These are phyloP conservation scores for Syngnathus acus DNA, from an alignment of 2,797 vertebrate genomes.

Conservation along the genomic window DNA sequence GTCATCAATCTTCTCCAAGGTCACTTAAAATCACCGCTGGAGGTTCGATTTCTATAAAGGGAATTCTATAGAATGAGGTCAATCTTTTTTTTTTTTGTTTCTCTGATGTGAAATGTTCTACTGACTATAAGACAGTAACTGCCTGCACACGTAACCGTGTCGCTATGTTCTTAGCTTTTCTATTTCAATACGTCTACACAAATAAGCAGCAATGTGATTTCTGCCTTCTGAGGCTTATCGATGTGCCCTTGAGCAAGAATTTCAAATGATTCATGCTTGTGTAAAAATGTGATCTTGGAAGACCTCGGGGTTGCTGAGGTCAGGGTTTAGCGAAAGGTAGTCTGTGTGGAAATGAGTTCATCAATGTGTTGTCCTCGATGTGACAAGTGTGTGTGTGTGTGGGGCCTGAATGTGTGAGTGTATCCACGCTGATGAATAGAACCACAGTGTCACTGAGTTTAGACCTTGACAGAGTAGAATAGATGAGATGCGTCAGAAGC, in stretches of 20 bases:
- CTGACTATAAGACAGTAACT: background rate
- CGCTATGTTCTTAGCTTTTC: no score
- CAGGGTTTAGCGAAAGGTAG: background rate
- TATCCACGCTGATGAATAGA: conserved; percentile 53
- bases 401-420: conserved; percentile 15
- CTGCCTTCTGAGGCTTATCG: background rate
- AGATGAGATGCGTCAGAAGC: conserved; percentile 66
- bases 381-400: conserved; percentile 12
- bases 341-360: conserved; percentile 1
- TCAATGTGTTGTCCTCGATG: background rate
- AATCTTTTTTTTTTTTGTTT: background rate
- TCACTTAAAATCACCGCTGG: conserved; percentile 31
- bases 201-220: no score
- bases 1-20: conserved; percentile 48
- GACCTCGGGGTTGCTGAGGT: background rate
- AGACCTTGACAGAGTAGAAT: conserved; percentile 64
- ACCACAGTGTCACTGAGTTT: conserved; percentile 47
- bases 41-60: conserved; percentile 28
- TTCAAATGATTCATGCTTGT: background rate
- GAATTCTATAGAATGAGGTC: background rate
- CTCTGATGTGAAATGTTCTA: background rate
- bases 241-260: background rate
- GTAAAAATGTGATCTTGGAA: background rate
- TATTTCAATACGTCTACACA: no score
- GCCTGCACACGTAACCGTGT: no score